phyloP scores from a whole-genome alignment of 2,113 vertebrate species.

The Sarotherodon lohbergeri region DNA sequence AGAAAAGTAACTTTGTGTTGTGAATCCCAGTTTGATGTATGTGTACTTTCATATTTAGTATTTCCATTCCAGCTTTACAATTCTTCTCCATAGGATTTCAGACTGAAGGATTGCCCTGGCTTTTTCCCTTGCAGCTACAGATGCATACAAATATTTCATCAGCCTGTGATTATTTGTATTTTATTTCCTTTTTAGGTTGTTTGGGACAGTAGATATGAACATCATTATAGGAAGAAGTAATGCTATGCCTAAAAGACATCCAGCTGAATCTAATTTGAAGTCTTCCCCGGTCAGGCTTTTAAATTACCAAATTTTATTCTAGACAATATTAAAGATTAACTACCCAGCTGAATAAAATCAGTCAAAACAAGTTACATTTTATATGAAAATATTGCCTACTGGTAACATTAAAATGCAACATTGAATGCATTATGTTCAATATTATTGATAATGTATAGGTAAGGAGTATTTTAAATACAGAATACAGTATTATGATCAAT shows the following conservation, averaged over 20 bases:
- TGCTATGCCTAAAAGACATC: not conserved
- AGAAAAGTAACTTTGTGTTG: not conserved
- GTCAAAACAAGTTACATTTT: not conserved
- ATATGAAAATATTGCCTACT: not conserved
- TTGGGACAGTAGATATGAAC: not conserved
- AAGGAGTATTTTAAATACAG: not conserved
- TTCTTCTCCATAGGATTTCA: not conserved
- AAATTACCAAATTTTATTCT: not conserved
- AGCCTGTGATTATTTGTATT: not conserved
- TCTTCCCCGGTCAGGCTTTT: not conserved
- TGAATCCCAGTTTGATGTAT: not conserved
- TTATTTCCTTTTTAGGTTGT: not conserved
- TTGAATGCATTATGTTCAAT: not conserved
- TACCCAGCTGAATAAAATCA: not conserved
- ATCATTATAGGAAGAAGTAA: not conserved
- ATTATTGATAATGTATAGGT: not conserved
- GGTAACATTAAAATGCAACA: not conserved
- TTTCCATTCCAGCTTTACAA: not conserved
- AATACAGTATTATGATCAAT: not conserved
- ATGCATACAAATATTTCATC: not conserved
- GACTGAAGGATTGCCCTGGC: not conserved
- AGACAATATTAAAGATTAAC: not conserved
- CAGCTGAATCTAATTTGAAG: not conserved
- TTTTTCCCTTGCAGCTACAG: not conserved
- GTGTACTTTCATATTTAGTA: not conserved